These are phyloP conservation scores for Timema podura DNA, from an alignment of 2,888 invertebrate species.

Conservation along the genomic window DNA sequence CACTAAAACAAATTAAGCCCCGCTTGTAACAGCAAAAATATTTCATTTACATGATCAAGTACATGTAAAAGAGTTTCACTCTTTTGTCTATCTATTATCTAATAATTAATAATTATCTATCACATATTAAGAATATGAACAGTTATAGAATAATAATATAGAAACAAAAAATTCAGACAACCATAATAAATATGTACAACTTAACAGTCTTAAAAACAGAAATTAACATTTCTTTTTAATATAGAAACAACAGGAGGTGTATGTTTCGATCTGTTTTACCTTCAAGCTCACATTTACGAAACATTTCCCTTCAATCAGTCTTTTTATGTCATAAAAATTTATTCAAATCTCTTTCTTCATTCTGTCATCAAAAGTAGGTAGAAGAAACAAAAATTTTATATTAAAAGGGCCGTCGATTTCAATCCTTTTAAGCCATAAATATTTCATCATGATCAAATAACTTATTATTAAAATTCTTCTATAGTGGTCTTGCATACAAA, in stretches of 20 bases:
- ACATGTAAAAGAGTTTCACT: conserved; percentile 1
- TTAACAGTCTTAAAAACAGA: conserved; percentile 33
- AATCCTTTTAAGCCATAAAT: conserved; percentile 21
- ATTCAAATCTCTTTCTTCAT: not conserved
- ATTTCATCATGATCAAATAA: too few relatives aligned
- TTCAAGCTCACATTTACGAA: conserved; percentile 23
- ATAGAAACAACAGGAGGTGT: conserved; percentile 27
- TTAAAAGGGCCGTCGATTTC: too few relatives aligned
- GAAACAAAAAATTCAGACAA: conserved; percentile 24
- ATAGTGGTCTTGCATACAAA: too few relatives aligned
- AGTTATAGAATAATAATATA: conserved; percentile 22
- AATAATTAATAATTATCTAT: conserved; percentile 24
- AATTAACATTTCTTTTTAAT: conserved; percentile 28
- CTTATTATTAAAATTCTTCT: conserved; percentile 10
- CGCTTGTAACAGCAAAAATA: too few relatives aligned
- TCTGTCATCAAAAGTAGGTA: not conserved
- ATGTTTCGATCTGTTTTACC: conserved; percentile 27
- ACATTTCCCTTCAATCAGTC: conserved; percentile 29
- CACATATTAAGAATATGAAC: conserved; percentile 23
- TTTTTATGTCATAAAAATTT: conserved; percentile 23
- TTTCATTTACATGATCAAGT: too few relatives aligned
- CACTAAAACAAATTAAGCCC: too few relatives aligned
- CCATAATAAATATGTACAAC: conserved; percentile 31
- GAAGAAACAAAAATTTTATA: too few relatives aligned
- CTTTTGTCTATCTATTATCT: too few relatives aligned